Evolutionary conservation across 2,797 vertebrate genomes (phyloP).

Genomic region (Gallinago nigripennis): DNA sequence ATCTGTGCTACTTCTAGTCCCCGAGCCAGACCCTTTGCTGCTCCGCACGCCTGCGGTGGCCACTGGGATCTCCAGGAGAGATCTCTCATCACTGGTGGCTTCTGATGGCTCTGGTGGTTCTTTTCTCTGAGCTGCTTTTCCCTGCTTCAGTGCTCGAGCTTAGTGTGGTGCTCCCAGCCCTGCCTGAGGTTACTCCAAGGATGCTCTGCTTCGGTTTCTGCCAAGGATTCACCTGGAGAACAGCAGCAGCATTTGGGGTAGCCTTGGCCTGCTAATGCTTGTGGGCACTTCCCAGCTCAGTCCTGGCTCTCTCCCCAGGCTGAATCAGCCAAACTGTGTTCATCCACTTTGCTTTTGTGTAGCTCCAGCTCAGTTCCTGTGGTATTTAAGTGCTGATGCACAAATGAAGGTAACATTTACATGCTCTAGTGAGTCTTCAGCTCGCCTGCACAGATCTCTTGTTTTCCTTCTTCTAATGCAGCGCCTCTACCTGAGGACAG

Average conservation of each 20-base stretch:
- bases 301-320: background rate
- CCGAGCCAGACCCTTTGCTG: background rate
- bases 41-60: accelerated
- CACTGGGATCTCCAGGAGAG: background rate
- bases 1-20: background rate
- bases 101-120: background rate
- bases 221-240: background rate
- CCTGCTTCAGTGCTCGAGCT: background rate
- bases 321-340: background rate
- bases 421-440: conserved; percentile 6
- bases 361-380: background rate
- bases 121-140: background rate
- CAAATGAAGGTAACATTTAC: conserved; percentile 37
- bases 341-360: background rate
- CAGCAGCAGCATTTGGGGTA: background rate
- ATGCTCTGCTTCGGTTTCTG: background rate
- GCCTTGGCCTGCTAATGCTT: background rate
- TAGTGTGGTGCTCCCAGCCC: background rate
- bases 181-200: background rate
- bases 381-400: conserved; percentile 35
- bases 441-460: background rate
- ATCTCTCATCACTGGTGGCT: background rate
- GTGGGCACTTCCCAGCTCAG: background rate
- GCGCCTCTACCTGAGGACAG: background rate
- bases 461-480: conserved; percentile 6